These are phyloP conservation scores for Mastigias papua DNA, from an alignment of 30 jellyfish, hydroid and myxozoan species.

Conservation along the genomic window DNA sequence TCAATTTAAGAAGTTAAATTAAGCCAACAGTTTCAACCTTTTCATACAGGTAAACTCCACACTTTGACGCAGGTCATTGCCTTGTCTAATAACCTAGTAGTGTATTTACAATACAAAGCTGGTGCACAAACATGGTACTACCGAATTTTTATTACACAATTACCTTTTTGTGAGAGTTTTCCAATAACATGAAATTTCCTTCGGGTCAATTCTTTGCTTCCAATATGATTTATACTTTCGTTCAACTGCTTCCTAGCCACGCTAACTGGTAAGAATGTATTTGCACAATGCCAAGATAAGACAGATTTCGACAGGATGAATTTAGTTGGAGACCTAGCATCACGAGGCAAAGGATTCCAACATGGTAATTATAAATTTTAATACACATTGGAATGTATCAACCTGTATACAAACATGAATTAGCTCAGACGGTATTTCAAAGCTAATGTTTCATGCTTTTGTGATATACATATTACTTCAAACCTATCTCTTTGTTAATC, in stretches of 20 bases:
- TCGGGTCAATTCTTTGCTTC: background rate
- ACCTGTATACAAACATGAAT: background rate
- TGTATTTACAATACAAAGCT: too few species aligned
- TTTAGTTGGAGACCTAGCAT: background rate
- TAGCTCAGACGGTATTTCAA: background rate
- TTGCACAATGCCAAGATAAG: background rate
- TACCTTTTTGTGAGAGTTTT: too few species aligned
- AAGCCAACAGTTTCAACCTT: constrained; percentile 76
- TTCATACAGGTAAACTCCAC: constrained; percentile 70
- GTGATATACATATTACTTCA: background rate
- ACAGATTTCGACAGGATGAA: background rate
- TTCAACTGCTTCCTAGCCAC: background rate
- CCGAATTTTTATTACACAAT: too few species aligned
- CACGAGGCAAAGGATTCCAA: background rate
- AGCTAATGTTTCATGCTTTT: background rate
- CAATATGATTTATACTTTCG: background rate
- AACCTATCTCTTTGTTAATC: too few species aligned
- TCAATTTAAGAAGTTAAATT: constrained; percentile 34
- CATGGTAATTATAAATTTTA: background rate
- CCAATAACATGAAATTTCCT: too few species aligned
- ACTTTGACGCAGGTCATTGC: background rate
- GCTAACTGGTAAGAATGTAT: background rate
- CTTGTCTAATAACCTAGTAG: too few species aligned
- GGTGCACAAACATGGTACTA: too few species aligned
- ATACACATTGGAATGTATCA: background rate